These are phyloP conservation scores for Chauna torquata DNA, from an alignment of 2,113 vertebrate species.

Conservation along the genomic window DNA sequence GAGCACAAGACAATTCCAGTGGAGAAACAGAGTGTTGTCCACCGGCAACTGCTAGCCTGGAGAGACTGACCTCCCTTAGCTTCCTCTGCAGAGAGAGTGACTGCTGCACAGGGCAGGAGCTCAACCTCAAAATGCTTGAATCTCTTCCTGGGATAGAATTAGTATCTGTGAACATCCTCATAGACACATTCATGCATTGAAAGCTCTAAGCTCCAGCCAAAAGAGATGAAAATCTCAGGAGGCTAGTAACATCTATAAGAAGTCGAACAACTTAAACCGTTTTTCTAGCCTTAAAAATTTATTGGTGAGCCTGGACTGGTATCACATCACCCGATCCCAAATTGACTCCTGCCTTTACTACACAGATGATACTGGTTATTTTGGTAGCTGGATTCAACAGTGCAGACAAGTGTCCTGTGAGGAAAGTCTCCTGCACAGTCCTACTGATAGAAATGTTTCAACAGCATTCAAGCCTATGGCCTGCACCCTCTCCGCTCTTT, in stretches of 20 bases:
- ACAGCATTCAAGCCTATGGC: neutral
- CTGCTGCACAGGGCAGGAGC: neutral
- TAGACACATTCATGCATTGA: neutral
- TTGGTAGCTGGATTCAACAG: neutral
- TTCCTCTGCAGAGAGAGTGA: neutral
- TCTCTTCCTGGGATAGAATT: neutral
- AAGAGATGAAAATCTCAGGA: neutral
- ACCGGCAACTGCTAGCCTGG: neutral
- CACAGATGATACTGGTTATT: neutral
- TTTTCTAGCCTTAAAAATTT: neutral
- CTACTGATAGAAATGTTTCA: neutral
- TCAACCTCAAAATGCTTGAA: neutral
- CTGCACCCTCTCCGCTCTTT: neutral
- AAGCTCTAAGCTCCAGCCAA: neutral
- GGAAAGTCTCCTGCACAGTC: neutral
- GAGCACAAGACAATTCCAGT: neutral
- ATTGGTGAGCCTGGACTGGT: neutral
- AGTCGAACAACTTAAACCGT: neutral
- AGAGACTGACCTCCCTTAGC: neutral
- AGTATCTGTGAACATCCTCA: neutral
- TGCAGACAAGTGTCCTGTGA: neutral
- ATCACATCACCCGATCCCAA: neutral
- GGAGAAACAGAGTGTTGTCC: neutral
- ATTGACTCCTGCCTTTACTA: neutral
- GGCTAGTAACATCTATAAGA: neutral